These are phyloP conservation scores for Drosophila longiperda DNA, from an alignment of 2,888 invertebrate species.

Conservation along the genomic window DNA sequence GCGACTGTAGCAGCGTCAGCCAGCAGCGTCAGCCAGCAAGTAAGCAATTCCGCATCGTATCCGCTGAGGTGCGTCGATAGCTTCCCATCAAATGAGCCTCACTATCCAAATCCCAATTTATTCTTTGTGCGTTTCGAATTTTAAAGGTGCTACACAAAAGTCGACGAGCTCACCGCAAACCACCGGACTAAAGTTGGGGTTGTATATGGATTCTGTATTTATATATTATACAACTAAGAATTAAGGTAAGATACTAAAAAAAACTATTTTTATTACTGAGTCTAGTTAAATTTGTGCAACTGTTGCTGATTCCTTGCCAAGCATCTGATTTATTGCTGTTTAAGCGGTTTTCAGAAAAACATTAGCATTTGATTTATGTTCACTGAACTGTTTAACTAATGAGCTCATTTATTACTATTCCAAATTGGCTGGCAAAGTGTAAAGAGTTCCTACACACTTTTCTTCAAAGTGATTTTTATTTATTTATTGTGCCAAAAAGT, in stretches of 20 bases:
- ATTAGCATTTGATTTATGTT: neutral
- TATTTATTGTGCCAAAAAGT: neutral
- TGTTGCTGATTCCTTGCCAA: neutral
- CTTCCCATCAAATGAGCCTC: constrained; percentile 61
- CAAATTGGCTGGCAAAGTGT: neutral
- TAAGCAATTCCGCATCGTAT: constrained; percentile 18
- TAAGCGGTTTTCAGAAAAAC: neutral
- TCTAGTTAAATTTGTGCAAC: neutral
- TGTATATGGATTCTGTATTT: neutral
- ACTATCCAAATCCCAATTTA: constrained; percentile 51
- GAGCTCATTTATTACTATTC: neutral
- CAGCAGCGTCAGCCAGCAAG: neutral
- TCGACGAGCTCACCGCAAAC: neutral
- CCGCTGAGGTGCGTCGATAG: constrained; percentile 54
- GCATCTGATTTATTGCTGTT: constrained; percentile 1
- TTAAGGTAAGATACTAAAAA: neutral
- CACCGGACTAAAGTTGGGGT: neutral
- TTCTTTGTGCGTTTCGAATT: constrained; percentile 53
- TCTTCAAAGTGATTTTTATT: neutral
- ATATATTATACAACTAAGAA: neutral
- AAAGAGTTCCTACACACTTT: neutral
- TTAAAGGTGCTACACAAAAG: constrained; percentile 22
- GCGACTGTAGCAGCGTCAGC: neutral
- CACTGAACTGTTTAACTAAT: neutral
- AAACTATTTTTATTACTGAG: neutral